Evolutionary conservation across 2,797 vertebrate genomes (phyloP), one percentile per base, ranked within the genome.

Genomic region (Hemibagrus guttatus): DNA sequence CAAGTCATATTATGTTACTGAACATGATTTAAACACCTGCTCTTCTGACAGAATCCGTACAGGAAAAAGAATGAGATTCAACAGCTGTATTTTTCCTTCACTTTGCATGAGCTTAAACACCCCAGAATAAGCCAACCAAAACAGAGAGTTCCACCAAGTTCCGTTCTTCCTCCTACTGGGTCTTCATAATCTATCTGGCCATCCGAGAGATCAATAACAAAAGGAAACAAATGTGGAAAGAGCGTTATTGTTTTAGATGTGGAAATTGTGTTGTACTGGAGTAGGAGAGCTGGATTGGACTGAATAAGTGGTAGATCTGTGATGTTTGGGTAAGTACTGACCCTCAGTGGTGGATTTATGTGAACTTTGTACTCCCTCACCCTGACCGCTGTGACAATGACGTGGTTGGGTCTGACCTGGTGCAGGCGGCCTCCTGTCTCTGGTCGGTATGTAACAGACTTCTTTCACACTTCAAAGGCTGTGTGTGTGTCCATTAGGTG

Each of bases 21-120:
- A 88, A 86, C 81, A 81, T 76, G 54, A 87, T 89, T 83, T 75
- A 64, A 91, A 90, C 88, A 91, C 87, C 87, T 89, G 90, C 71
- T 88, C 84, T 66, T 86, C 78, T 87, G 84, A 85, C 86, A 86
- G 35, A 79, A 85, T 64, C 28, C 7, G 4, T n/a, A 23, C 72
- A 63, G 54, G 81, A 71, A 83, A 58, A 16, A 68, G 49, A 83
- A 85, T 80, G 59, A 87, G 86, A 88, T 58, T 64, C 39, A 88
- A 61, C 72, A 75, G 71, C 74, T 89, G 61, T 81, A 75, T 84
- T 87, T 88, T 86, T 61, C 64, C 58, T 66, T 49, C 58, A 39
- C 79, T 59, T 72, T 76, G 76, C 56, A 86, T 28, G 52, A 61
- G 59, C 52, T 52, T 56, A 76, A 82, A 87, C 83, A 74, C 83